These are phyloP conservation scores for Baryphthengus martii DNA, from an alignment of 2,113 vertebrate genomes.

Conservation along the genomic window DNA sequence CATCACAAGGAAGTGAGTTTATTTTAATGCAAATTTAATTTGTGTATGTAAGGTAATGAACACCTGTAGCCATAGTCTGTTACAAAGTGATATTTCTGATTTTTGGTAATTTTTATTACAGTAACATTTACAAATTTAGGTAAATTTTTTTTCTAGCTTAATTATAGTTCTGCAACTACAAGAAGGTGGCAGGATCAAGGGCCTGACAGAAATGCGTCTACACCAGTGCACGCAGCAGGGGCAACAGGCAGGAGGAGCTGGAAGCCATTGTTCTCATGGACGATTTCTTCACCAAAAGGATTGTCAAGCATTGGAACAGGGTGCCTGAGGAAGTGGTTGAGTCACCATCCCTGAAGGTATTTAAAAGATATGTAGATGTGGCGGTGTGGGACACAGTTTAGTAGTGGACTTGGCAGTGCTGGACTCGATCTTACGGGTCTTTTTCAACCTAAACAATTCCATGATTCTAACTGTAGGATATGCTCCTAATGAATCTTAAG, in stretches of 20 bases:
- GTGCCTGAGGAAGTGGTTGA: no score
- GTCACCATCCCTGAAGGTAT: no score
- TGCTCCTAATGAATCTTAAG: neutral
- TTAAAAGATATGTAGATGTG: no score
- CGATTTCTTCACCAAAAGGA: no score
- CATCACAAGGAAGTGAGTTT: neutral
- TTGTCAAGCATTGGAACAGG: no score
- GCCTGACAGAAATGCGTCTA: neutral
- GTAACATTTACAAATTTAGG: neutral
- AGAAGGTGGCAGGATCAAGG: neutral
- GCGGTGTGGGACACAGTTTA: no score
- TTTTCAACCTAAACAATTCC: no score
- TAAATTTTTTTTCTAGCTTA: neutral
- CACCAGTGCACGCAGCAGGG: neutral
- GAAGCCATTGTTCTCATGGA: no score
- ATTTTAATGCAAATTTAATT: neutral
- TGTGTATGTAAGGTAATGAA: neutral
- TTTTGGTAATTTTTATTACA: neutral
- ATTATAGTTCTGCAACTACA: neutral
- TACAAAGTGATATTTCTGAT: neutral
- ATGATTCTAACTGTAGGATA: neutral
- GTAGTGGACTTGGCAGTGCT: no score
- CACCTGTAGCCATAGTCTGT: neutral
- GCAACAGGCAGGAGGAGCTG: neutral
- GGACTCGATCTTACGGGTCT: no score